phyloP scores from a whole-genome alignment of 2,113 vertebrate species.

The Oryzias woworae region DNA sequence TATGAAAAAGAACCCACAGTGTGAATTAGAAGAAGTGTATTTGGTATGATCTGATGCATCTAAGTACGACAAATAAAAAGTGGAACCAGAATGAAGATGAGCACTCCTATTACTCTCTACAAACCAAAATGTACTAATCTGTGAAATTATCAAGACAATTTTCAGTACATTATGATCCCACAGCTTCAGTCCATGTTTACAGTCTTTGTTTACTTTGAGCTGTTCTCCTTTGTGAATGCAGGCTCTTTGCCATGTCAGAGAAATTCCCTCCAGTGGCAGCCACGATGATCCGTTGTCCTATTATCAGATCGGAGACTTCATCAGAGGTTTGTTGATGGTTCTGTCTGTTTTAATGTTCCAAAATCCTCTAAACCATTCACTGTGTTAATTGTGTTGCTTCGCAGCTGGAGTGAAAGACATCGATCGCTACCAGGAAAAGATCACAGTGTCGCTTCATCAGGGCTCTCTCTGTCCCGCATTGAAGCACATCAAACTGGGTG shows the following conservation, averaged over 20 bases:
- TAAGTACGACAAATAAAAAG: too few species aligned
- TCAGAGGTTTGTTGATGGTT: conserved; percentile 57
- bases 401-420: conserved; percentile 93
- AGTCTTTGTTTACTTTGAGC: not conserved
- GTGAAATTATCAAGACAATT: too few species aligned
- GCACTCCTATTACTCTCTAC: too few species aligned
- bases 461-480: conserved; percentile 82
- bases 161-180: too few species aligned
- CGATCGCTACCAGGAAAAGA: conserved; percentile 94
- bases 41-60: too few species aligned
- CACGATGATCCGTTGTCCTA: conserved; percentile 97
- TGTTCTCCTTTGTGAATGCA: conserved; percentile 48
- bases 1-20: too few species aligned
- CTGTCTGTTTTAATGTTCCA: too few species aligned
- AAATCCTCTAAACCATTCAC: too few species aligned
- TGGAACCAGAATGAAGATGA: too few species aligned
- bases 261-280: conserved; percentile 91
- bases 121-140: too few species aligned
- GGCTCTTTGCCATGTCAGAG: conserved; percentile 93
- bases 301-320: conserved; percentile 91
- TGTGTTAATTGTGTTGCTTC: not conserved
- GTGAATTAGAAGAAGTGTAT: too few species aligned
- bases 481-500: conserved; percentile 85
- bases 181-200: not conserved
- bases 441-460: conserved; percentile 86